Evolutionary conservation across 30 jellyfish, hydroid and myxozoan species (phyloP), one percentile per base, ranked within the genome.

Genomic region (Cassiopea xamachana): DNA sequence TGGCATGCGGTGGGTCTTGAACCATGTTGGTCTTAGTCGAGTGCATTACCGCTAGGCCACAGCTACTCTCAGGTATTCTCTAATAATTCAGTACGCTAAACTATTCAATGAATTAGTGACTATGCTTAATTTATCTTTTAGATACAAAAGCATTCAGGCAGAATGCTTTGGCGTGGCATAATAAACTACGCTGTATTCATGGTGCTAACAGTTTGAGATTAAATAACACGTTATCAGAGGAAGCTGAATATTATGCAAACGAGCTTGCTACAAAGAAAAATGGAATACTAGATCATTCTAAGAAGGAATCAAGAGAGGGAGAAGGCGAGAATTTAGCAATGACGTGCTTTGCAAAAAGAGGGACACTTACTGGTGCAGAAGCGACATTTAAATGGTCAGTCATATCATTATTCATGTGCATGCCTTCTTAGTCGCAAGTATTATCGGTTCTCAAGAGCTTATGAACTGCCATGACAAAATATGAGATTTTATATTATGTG

Each of bases 281-380:
- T 68, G 99, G 99, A 2, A 89, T 88, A 18, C 81, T 91, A 46
- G 83, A 86, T 27, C 96, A 91, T 59, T 95, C 99, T 43, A 89
- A 83, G 47, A 45, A 72, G 44, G 93, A 90, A 58, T 49, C 94
- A 6, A 71, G 99, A 13, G 72, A 69, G 47, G 97, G 79, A 15
- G 96, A 91, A 73, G 99, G 99, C 2, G 99, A 95, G 71, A 95
- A 84, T 61, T 73, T 95, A 18, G 98, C 94, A 0, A 91, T 95
- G 97, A 86, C 93, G 10, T 95, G 99, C 80, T 83, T 90, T 78
- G 96, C 97, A 3, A 73, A 84, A n/a, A 79, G 78, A 58, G 81
- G 60, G 18, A 17, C 85, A 7, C 88, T 91, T 83, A 79, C 91
- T 13, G 99, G 99, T 6, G 94, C 94, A 12, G 97, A 95, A 77